These are phyloP conservation scores for Coptodon bakossiorum DNA, from an alignment of 2,113 vertebrate species.

Conservation along the genomic window DNA sequence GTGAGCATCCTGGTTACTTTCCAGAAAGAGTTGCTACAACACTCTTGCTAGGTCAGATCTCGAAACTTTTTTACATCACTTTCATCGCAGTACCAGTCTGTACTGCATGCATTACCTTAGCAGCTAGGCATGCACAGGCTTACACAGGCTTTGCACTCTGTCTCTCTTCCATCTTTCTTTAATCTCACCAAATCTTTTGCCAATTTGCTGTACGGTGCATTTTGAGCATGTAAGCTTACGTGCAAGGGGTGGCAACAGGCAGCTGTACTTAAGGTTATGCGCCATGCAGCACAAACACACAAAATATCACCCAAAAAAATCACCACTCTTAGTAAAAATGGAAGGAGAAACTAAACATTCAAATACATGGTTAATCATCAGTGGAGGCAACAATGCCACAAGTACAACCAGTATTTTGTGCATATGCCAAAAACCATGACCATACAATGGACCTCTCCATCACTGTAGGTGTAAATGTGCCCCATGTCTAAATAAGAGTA, in stretches of 20 bases:
- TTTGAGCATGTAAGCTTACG: neutral
- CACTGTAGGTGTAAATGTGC: neutral
- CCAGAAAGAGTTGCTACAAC: neutral
- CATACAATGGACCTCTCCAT: neutral
- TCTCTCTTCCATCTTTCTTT: neutral
- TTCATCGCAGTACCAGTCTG: neutral
- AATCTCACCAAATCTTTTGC: neutral
- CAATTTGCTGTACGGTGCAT: neutral
- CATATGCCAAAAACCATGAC: fast-evolving
- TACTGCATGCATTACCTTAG: neutral
- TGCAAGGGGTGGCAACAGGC: neutral
- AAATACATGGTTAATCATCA: neutral
- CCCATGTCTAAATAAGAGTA: neutral
- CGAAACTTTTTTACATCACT: neutral
- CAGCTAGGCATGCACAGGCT: neutral
- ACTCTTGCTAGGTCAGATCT: neutral
- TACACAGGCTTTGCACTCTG: neutral
- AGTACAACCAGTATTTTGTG: neutral
- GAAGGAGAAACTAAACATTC: neutral
- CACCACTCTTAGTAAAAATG: neutral
- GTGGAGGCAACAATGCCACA: neutral
- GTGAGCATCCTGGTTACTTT: neutral
- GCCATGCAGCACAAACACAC: neutral
- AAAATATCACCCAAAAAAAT: neutral
- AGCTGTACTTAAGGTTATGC: neutral